These are phyloP conservation scores for Reticulitermes lucifugus DNA, from an alignment of 2,888 invertebrate species.

Conservation along the genomic window DNA sequence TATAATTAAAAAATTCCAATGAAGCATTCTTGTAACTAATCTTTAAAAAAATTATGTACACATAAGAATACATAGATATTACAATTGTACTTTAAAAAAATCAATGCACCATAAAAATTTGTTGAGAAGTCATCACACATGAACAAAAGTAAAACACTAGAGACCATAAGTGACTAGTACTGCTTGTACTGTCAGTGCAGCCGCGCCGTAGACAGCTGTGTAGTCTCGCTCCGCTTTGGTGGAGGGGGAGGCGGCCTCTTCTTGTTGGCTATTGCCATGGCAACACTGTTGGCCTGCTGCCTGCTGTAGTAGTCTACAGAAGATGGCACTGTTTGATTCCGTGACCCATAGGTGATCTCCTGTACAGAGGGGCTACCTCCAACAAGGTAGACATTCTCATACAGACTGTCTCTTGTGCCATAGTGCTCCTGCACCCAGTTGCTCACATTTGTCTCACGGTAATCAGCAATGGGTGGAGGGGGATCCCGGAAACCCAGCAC, in stretches of 20 bases:
- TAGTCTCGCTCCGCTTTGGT: constrained; percentile 90
- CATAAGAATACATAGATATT: constrained; percentile 18
- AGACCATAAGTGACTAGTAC: constrained; percentile 32
- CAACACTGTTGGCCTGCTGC: constrained; percentile 48
- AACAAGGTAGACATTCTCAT: constrained; percentile 78
- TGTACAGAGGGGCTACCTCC: constrained; percentile 41
- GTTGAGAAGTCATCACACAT: constrained; percentile 18
- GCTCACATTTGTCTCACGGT: constrained; percentile 84
- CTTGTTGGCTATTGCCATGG: constrained; percentile 65
- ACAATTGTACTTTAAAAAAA: constrained; percentile 32
- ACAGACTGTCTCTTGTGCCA: constrained; percentile 70
- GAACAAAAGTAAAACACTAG: not conserved
- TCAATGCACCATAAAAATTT: constrained; percentile 35
- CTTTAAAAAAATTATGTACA: constrained; percentile 2
- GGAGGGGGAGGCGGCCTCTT: constrained; percentile 90
- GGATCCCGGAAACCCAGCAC: constrained; percentile 91
- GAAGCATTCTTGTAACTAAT: not conserved
- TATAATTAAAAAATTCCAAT: not conserved
- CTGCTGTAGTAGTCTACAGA: constrained; percentile 43
- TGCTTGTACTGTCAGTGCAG: constrained; percentile 47
- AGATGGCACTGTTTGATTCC: constrained; percentile 39
- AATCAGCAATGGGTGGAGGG: constrained; percentile 72
- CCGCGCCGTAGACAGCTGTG: constrained; percentile 74
- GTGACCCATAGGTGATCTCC: constrained; percentile 44
- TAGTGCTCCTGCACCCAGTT: constrained; percentile 93